These are phyloP conservation scores for Lates japonicus DNA, from an alignment of 2,797 vertebrate species.

Conservation along the genomic window DNA sequence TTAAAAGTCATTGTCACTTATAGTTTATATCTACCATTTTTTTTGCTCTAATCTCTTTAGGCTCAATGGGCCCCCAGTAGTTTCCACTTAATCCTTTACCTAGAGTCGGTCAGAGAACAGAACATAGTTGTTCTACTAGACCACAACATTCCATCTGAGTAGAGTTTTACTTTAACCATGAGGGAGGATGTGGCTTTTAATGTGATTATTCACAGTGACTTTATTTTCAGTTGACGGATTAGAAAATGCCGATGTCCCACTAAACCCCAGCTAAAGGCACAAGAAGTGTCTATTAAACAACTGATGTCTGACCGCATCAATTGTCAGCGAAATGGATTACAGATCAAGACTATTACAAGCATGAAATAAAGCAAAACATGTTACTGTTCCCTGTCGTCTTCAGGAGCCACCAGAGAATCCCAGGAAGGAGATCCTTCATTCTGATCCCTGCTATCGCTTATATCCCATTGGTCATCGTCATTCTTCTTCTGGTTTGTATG, in stretches of 20 bases:
- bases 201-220: not conserved
- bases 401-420: conserved; percentile 92
- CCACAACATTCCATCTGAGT: no score
- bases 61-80: not conserved
- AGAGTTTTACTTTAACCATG: not conserved
- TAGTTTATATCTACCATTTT: not conserved
- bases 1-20: not conserved
- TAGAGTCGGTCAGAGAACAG: not conserved
- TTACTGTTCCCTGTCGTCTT: not conserved
- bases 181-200: no score
- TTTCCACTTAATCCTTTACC: not conserved
- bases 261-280: not conserved
- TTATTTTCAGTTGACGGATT: conserved; percentile 1
- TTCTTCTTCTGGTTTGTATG: conserved; percentile 97
- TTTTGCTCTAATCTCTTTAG: not conserved
- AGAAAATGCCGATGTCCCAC: not conserved
- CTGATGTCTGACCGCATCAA: no score
- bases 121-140: no score
- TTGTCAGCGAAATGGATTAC: not conserved
- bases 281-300: no score
- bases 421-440: conserved; percentile 96
- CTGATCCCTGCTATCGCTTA: conserved; percentile 95
- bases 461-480: conserved; percentile 94
- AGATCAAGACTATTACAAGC: not conserved
- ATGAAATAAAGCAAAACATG: not conserved